A percentile compares a stretch with the other conserved stretches of the same genome.
Conservation (phyloP, 2,888 invertebrate genomes). For the Cremastinae sp. region DNA sequence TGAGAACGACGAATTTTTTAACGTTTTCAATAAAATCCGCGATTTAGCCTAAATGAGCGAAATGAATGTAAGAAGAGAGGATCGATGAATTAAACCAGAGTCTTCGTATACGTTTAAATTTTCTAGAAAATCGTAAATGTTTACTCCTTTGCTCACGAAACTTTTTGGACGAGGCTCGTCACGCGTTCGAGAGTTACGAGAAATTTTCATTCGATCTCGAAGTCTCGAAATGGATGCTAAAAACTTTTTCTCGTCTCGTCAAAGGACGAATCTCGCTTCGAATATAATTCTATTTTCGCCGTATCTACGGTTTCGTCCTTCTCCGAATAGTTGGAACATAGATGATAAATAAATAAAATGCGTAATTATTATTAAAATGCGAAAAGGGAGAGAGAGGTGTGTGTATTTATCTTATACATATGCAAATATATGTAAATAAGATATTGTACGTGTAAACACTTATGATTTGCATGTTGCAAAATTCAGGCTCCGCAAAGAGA, state of each 20-base stretch:
- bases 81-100: no score
- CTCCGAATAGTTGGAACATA: conserved; percentile 37
- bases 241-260: background rate
- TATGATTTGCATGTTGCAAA: conserved; percentile 51
- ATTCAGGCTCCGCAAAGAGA: conserved; percentile 43
- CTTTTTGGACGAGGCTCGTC: no score
- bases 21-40: background rate
- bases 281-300: conserved; percentile 60
- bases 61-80: no score
- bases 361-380: conserved; percentile 5
- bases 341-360: conserved; percentile 20
- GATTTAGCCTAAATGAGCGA: background rate
- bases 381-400: conserved; percentile 24
- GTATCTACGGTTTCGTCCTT: conserved; percentile 56
- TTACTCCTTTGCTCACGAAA: no score
- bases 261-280: conserved; percentile 27
- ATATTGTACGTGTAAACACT: conserved; percentile 40
- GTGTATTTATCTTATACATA: conserved; percentile 53
- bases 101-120: no score
- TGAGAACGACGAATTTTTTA: background rate
- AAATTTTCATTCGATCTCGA: no score
- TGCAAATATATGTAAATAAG: conserved; percentile 55
- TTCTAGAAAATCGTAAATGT: no score
- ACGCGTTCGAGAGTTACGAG: no score
- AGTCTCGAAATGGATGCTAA: background rate